A percentile compares a stretch with the other conserved stretches of the same genome.
Evolutionary conservation across 2,888 invertebrate species (phyloP).

Genomic region (Apamea anceps): DNA sequence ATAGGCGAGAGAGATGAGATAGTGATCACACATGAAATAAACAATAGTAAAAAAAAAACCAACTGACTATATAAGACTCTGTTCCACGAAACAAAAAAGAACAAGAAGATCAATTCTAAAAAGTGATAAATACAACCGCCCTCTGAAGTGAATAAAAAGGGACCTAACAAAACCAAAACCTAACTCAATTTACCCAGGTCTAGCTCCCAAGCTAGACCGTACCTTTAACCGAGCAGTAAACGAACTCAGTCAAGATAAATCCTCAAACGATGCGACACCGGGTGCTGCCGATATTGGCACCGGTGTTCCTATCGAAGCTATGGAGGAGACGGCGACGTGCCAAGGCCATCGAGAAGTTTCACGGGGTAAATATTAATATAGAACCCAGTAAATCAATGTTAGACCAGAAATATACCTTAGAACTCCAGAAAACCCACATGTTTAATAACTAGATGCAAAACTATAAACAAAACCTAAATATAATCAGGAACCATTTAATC

Average conservation of each 20-base stretch:
- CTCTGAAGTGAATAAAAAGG: neutral
- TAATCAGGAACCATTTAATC: neutral
- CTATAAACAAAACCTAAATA: too few relatives aligned
- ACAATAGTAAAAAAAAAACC: neutral
- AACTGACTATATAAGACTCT: neutral
- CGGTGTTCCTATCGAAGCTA: constrained; percentile 85
- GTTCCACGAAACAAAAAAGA: neutral
- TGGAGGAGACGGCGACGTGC: constrained; percentile 82
- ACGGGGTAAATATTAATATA: constrained; percentile 78
- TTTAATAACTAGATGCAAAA: too few relatives aligned
- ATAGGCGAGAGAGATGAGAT: neutral
- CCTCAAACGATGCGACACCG: constrained; percentile 89
- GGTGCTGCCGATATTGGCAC: constrained; percentile 85
- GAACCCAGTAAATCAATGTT: neutral
- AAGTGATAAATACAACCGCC: neutral
- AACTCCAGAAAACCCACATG: neutral
- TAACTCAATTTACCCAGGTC: constrained; percentile 37
- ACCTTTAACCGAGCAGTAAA: constrained; percentile 33
- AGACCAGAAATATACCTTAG: neutral
- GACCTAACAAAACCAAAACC: neutral
- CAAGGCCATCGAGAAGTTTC: constrained; percentile 84
- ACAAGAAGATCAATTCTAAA: neutral
- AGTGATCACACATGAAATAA: neutral
- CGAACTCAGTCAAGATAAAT: constrained; percentile 83
- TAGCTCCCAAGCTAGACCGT: constrained; percentile 64